A percentile compares a stretch with the other conserved stretches of the same genome.
Conservation (phyloP, 2,113 vertebrate genomes). For the Eolophus roseicapilla region DNA sequence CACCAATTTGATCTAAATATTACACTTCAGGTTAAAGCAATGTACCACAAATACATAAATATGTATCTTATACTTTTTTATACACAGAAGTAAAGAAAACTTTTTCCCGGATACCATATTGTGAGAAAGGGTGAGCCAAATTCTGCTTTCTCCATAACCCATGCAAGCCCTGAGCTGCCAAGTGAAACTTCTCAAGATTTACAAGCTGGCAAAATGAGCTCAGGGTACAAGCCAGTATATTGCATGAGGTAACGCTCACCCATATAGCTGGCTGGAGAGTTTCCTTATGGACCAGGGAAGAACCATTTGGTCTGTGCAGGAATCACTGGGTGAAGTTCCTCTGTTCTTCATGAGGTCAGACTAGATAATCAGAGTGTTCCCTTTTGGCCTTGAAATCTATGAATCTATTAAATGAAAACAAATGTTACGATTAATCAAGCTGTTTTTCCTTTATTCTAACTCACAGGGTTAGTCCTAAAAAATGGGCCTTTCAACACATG, state of each 20-base stretch:
- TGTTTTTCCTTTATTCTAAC: not conserved
- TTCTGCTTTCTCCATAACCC: not conserved
- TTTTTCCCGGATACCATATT: not conserved
- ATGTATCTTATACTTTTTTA: not conserved
- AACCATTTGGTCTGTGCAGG: not conserved
- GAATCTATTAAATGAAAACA: slow-evolving; percentile 20
- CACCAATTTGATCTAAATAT: not conserved
- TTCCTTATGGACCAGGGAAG: not conserved
- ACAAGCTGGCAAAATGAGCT: not conserved
- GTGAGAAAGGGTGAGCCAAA: not conserved
- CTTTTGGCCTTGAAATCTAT: not conserved
- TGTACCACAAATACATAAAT: not conserved
- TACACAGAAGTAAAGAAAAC: not conserved
- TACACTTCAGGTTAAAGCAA: not conserved
- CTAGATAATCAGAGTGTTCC: not conserved
- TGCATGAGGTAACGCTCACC: not conserved
- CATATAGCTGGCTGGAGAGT: not conserved
- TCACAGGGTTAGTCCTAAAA: not conserved
- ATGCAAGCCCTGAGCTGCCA: not conserved
- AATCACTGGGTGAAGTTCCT: not conserved
- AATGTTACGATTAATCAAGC: slow-evolving; percentile 19
- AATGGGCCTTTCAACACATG: not conserved
- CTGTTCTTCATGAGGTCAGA: not conserved
- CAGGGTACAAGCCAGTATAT: not conserved
- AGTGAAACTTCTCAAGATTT: not conserved